phyloP scores from a whole-genome alignment of 2,113 vertebrate genomes.

The Colius striatus region DNA sequence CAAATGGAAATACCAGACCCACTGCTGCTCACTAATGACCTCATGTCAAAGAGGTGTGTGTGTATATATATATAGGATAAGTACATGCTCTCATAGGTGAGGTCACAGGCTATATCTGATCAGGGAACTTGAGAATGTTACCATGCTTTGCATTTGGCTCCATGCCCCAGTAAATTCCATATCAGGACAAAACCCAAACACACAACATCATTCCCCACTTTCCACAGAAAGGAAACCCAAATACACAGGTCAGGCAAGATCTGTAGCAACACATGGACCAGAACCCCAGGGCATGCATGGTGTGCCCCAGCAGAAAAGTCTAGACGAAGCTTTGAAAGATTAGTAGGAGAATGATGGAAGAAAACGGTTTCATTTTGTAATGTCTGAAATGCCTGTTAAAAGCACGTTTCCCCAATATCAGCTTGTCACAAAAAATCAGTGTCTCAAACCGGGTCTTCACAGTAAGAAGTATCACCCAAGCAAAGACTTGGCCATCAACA shows the following conservation, averaged over 20 bases:
- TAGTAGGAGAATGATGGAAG: background rate
- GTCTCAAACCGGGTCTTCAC: background rate
- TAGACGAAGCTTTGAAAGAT: background rate
- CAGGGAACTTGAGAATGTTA: background rate
- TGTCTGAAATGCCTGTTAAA: background rate
- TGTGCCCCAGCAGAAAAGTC: background rate
- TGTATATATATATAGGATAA: background rate
- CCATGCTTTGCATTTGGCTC: background rate
- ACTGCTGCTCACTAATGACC: background rate
- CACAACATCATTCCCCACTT: background rate
- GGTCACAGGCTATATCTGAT: background rate
- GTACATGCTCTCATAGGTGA: background rate
- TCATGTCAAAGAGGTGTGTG: rapidly evolving
- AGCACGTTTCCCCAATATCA: background rate
- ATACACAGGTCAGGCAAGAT: background rate
- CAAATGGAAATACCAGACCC: background rate
- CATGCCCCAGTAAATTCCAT: background rate
- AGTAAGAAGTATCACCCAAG: background rate
- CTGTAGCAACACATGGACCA: background rate
- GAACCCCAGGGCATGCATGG: background rate
- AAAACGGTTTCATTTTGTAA: background rate
- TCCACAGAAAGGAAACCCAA: background rate
- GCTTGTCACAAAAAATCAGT: background rate
- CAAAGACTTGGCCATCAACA: background rate
- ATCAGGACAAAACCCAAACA: background rate